phyloP scores from a whole-genome alignment of 2,797 vertebrate genomes.

The Caiman crocodilus region DNA sequence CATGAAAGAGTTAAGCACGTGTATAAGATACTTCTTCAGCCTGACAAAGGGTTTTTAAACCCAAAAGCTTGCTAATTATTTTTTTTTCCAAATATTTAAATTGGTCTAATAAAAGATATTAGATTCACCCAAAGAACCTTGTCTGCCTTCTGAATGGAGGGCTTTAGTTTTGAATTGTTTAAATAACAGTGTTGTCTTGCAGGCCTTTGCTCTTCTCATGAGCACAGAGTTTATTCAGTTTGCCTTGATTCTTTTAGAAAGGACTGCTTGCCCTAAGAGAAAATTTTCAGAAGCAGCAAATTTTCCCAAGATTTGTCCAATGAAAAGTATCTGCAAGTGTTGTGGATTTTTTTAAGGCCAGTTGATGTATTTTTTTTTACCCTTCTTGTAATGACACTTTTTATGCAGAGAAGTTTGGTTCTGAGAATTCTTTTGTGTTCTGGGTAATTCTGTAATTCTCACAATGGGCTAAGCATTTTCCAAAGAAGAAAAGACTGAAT shows the following conservation, averaged over 20 bases:
- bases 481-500: neutral
- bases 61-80: no score
- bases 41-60: no score
- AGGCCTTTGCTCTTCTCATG: neutral
- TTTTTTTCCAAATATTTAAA: no score
- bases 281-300: neutral
- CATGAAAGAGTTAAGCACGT: neutral
- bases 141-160: neutral
- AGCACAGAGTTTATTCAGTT: neutral
- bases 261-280: neutral
- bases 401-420: neutral
- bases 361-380: neutral
- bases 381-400: neutral
- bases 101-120: no score
- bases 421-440: neutral
- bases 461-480: neutral
- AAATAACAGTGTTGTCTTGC: slow-evolving; percentile 1
- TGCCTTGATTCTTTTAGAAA: neutral
- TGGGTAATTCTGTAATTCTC: neutral
- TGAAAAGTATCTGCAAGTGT: neutral
- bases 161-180: neutral
- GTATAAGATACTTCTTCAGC: neutral
- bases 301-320: neutral
- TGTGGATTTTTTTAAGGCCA: neutral
- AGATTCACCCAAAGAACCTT: no score